Evolutionary conservation across 1,140 invertebrate species (phyloP), one percentile per base, ranked within the genome.

Genomic region (Marisa cornuarietis): DNA sequence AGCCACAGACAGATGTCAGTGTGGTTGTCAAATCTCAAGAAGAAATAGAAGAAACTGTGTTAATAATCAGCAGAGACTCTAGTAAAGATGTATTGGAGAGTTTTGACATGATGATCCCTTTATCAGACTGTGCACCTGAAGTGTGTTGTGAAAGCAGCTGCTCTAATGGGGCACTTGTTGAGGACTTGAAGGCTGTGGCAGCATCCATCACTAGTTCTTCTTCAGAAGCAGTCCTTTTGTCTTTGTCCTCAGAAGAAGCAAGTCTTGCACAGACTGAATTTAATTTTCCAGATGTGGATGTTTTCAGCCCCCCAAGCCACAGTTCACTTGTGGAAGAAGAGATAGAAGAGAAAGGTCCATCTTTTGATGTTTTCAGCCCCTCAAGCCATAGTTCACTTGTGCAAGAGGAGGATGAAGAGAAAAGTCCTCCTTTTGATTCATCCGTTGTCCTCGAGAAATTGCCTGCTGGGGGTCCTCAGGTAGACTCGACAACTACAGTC

Each of bases 211-310:
- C 71, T 22, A 69, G 71, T 52, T 16, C 51, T 0, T 58, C 52
- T 20, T 77, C 81, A 52, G 81, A 82, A 20, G 76, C 78, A 16
- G 31, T 71, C n/a, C 63, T 82, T 16, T 72, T 79, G n/a, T 58
- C 79, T 10, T 54, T 76, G 54, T 76, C 79, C 52, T 69, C 79
- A 63, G 79, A 80, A 49, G 72, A 58, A 14, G 69, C 74, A 63
- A 76, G 26, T n/a, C 18, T 66, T 11, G 51, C 76, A 66, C 65
- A 51, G 63, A 51, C 68, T 20, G 74, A 76, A n/a, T 54, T 14
- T 3, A 18, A 14, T 26, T 24, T 8, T 4, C 22, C 16, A 22
- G 31, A 73, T 18, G 26, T 62, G 54, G 61, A 52, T 63, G 42
- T 24, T 49, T 76, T 76, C 74, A 76, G 62, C 42, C 74, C 74